Evolutionary conservation across 2,888 invertebrate species (phyloP).

Genomic region (Chrysotoxum bicinctum): DNA sequence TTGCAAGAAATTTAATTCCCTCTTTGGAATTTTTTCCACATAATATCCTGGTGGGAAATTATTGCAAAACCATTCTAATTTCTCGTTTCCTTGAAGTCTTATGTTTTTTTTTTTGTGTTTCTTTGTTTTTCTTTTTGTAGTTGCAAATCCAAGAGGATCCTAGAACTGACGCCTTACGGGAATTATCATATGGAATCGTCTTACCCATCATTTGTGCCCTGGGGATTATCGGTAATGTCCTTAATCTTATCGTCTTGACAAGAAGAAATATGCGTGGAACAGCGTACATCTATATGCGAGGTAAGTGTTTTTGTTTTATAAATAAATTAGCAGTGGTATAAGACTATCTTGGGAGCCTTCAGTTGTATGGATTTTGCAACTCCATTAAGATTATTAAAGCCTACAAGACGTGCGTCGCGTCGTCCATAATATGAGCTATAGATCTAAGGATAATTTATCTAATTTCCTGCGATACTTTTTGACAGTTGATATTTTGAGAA

Average conservation of each 20-base stretch:
- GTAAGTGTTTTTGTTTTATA: constrained; percentile 82
- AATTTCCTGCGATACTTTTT: no score
- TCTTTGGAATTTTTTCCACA: background rate
- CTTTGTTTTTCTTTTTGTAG: background rate
- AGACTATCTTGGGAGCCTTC: background rate
- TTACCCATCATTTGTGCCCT: constrained; percentile 87
- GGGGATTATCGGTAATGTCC: constrained; percentile 89
- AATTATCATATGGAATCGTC: constrained; percentile 86
- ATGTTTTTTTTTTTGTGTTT: background rate
- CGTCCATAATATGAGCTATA: no score
- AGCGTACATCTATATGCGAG: constrained; percentile 90
- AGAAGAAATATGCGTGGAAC: constrained; percentile 90
- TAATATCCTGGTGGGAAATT: constrained; percentile 54
- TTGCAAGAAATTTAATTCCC: constrained; percentile 17
- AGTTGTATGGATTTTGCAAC: background rate
- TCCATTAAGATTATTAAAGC: background rate
- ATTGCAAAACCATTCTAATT: constrained; percentile 41
- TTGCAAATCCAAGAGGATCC: constrained; percentile 83
- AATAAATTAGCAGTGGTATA: background rate
- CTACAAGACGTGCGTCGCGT: no score
- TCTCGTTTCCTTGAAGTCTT: background rate
- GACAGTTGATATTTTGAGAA: no score
- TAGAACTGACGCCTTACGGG: constrained; percentile 83
- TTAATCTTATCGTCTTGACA: constrained; percentile 90
- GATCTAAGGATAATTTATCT: no score